A percentile compares a stretch with the other conserved stretches of the same genome.
Evolutionary conservation across 2,888 invertebrate genomes (phyloP).

Genomic region (Notodonta dromedarius): DNA sequence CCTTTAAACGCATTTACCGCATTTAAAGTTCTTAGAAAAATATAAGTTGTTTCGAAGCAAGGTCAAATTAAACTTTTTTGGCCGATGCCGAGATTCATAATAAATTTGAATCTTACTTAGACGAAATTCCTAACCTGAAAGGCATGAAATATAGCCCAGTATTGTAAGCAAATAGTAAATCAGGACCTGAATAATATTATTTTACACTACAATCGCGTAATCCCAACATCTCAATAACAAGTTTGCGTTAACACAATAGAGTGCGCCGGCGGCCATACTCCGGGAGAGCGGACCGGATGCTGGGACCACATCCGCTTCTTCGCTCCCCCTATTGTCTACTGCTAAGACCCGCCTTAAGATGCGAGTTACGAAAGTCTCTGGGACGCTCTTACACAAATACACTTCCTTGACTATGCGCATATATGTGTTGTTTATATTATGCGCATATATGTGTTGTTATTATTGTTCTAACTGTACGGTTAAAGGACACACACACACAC

Average conservation of each 20-base stretch:
- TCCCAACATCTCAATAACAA: slow-evolving; percentile 14
- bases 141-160: too few relatives aligned
- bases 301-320: slow-evolving; percentile 1
- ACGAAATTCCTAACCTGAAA: too few relatives aligned
- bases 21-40: too few relatives aligned
- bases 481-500: background rate
- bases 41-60: too few relatives aligned
- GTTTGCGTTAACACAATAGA: slow-evolving; percentile 3
- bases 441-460: background rate
- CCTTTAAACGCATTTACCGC: too few relatives aligned
- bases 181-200: slow-evolving; percentile 2
- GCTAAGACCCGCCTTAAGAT: slow-evolving; percentile 4
- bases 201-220: slow-evolving; percentile 5
- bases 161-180: background rate
- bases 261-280: slow-evolving; percentile 1
- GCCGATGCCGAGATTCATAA: too few relatives aligned
- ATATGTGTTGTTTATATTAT: background rate
- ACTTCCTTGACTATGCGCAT: too few relatives aligned
- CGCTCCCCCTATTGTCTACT: slow-evolving; percentile 1
- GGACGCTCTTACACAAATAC: background rate
- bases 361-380: slow-evolving; percentile 1
- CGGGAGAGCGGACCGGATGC: slow-evolving; percentile 3
- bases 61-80: too few relatives aligned
- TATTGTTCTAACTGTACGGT: too few relatives aligned
- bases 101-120: too few relatives aligned